phyloP scores from a whole-genome alignment of 2,113 vertebrate genomes.

The Takifugu flavidus region DNA sequence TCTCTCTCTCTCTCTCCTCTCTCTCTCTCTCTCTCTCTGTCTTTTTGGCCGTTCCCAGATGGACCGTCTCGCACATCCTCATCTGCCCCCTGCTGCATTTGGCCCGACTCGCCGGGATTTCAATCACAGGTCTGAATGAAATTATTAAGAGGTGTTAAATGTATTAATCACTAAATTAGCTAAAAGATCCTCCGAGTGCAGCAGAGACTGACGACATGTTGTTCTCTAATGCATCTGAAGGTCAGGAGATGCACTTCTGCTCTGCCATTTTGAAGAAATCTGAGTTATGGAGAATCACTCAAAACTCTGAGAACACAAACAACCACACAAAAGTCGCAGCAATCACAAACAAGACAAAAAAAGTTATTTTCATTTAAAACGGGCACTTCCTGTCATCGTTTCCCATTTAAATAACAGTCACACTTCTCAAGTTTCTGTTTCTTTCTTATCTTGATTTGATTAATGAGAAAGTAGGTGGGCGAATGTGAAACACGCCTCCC shows the following conservation, averaged over 20 bases:
- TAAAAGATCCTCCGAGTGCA: conserved; percentile 97
- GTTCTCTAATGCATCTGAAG: conserved; percentile 87
- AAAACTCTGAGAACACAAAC: background rate
- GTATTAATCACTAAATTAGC: conserved; percentile 99
- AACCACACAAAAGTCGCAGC: background rate
- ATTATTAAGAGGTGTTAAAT: conserved; percentile 99
- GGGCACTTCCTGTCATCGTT: conserved; percentile 35
- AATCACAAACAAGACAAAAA: background rate
- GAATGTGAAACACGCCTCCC: conserved; percentile 37
- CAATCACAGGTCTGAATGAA: conserved; percentile 94
- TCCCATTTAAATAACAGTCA: conserved; percentile 27
- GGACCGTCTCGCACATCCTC: conserved; percentile 82
- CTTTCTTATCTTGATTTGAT: conserved; percentile 52
- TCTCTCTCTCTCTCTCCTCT: conserved; percentile 54
- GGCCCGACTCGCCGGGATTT: conserved; percentile 86
- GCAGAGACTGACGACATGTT: conserved; percentile 92
- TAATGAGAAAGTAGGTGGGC: conserved; percentile 44
- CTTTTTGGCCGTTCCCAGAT: conserved; percentile 35
- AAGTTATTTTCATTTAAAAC: background rate
- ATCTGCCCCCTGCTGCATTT: conserved; percentile 88
- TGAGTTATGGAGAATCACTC: no score
- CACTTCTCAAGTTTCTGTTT: conserved; percentile 47
- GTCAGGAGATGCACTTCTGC: conserved; percentile 80
- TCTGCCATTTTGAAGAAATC: conserved; percentile 4
- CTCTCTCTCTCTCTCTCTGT: conserved; percentile 52